A percentile compares a stretch with the other conserved stretches of the same genome.
Conservation (phyloP, 2,113 vertebrate species). For the Malurus cyaneus region DNA sequence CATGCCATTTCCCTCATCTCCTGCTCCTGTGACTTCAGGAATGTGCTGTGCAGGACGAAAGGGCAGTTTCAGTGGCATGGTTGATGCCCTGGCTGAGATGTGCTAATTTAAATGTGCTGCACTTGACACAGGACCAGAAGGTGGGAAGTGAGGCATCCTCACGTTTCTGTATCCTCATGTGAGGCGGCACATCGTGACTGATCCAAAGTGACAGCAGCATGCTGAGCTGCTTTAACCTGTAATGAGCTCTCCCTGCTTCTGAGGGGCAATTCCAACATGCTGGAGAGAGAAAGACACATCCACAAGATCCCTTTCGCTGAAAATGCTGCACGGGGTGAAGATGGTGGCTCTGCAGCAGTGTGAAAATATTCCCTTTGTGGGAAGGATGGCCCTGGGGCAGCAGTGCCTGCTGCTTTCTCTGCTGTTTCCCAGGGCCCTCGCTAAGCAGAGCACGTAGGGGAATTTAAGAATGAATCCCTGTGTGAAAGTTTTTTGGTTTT, state of each 20-base stretch:
- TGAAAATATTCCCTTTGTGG: not conserved
- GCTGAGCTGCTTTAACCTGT: not conserved
- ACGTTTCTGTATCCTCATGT: accelerated
- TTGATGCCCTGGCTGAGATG: not conserved
- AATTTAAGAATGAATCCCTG: not conserved
- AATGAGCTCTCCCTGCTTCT: accelerated
- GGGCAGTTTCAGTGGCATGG: accelerated
- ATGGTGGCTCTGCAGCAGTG: not conserved
- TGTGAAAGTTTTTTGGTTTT: not conserved
- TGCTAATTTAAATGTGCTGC: not conserved
- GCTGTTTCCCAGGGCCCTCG: not conserved
- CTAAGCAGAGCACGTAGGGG: accelerated
- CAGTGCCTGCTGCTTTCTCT: not conserved
- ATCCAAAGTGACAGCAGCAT: not conserved
- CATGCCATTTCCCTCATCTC: not conserved
- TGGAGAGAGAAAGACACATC: accelerated
- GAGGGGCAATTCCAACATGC: accelerated
- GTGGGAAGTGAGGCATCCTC: not conserved
- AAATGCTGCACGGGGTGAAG: accelerated
- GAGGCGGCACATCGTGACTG: accelerated
- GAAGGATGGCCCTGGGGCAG: not conserved
- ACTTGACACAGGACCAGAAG: not conserved
- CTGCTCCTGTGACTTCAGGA: not conserved
- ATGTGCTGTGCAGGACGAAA: not conserved
- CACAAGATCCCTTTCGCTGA: not conserved